These are phyloP conservation scores for Escarpia spicata DNA, from an alignment of 2,888 invertebrate species.

Conservation along the genomic window DNA sequence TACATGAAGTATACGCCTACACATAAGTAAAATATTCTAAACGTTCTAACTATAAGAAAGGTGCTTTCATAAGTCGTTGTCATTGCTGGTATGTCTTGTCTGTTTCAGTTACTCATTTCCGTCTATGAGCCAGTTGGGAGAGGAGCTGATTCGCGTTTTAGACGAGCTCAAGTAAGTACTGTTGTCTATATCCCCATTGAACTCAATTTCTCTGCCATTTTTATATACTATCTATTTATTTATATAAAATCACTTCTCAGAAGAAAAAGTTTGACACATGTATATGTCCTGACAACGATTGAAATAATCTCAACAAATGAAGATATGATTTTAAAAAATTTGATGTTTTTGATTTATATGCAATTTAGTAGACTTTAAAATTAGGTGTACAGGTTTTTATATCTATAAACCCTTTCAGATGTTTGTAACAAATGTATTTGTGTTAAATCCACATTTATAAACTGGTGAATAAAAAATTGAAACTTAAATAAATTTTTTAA, in stretches of 20 bases:
- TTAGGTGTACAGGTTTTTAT: too few species aligned
- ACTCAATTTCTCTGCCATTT: not conserved
- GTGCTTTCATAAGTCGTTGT: not conserved
- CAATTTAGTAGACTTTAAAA: too few species aligned
- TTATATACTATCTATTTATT: not conserved
- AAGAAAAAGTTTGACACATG: not conserved
- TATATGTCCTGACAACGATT: not conserved
- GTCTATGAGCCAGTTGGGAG: slow-evolving; percentile 81
- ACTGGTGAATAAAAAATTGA: too few species aligned
- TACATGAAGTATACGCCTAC: too few species aligned
- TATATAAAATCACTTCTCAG: not conserved
- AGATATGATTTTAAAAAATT: not conserved
- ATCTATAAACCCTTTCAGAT: too few species aligned
- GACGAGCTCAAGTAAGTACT: slow-evolving; percentile 77
- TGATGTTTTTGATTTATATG: too few species aligned
- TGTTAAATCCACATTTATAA: too few species aligned
- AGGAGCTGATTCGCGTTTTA: slow-evolving; percentile 82
- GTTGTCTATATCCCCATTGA: not conserved
- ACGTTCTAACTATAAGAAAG: not conserved
- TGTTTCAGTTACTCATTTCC: slow-evolving; percentile 80
- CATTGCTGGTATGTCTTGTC: not conserved
- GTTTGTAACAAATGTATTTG: too few species aligned
- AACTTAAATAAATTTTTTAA: too few species aligned
- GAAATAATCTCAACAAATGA: not conserved
- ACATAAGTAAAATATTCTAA: too few species aligned